Percentiles rank a stretch among this genome's conserved stretches.
These are phyloP conservation scores for Nycticryphes semicollaris DNA, from an alignment of 2,113 vertebrate genomes.

Conservation along the genomic window DNA sequence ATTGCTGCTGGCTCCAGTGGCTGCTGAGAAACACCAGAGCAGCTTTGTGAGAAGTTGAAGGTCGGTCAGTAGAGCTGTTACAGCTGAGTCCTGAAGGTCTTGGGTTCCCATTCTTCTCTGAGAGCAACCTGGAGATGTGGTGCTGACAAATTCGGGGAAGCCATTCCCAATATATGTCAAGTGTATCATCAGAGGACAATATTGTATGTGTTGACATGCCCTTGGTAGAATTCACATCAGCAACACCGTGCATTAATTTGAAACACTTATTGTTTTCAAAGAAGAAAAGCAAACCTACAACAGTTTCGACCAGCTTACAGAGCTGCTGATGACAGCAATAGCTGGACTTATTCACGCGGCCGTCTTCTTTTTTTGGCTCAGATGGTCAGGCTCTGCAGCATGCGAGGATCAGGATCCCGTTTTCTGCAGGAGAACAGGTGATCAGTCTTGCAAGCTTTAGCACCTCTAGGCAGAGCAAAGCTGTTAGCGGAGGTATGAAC, in stretches of 20 bases:
- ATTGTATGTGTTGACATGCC: no score
- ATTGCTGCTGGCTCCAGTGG: background rate
- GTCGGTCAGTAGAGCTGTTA: rapidly evolving
- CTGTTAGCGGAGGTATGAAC: background rate
- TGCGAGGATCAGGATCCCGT: background rate
- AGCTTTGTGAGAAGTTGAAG: background rate
- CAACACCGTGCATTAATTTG: background rate
- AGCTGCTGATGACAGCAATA: background rate
- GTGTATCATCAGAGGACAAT: background rate
- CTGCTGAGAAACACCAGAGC: background rate
- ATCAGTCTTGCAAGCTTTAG: background rate
- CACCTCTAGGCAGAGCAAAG: background rate
- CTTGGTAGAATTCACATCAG: background rate
- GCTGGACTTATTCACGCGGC: background rate
- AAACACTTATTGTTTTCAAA: background rate
- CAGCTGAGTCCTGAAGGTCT: background rate
- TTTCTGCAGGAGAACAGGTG: background rate
- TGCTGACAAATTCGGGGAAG: background rate
- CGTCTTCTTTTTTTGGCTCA: background rate
- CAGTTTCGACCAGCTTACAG: background rate
- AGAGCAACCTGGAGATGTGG: background rate
- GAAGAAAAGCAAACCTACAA: background rate
- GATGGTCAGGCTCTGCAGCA: background rate
- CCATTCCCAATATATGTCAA: background rate
- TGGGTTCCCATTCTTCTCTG: background rate